Conservation (phyloP, 1,140 invertebrate species). For the Zaprionus capensis region DNA sequence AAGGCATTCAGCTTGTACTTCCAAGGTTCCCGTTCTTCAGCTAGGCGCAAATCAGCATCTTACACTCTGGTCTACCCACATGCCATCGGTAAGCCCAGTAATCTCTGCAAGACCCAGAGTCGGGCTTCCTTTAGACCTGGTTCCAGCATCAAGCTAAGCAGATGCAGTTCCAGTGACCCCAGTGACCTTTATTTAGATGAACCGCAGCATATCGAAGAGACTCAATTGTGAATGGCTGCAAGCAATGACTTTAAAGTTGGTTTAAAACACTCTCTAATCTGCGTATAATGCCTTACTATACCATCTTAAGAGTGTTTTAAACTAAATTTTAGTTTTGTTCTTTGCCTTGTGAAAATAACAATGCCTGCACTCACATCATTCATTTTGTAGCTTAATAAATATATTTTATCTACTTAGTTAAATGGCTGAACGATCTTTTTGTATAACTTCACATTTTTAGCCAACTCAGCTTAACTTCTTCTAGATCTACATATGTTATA, state of each 20-base stretch:
- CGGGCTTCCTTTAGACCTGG: background rate
- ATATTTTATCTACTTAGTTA: too few species aligned
- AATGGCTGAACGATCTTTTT: too few species aligned
- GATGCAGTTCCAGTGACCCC: background rate
- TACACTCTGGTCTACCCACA: background rate
- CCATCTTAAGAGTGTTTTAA: conserved; percentile 17
- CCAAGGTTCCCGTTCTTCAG: background rate
- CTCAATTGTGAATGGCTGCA: background rate
- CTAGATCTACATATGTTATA: too few species aligned
- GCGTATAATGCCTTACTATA: background rate
- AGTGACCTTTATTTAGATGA: background rate
- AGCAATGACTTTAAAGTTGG: conserved; percentile 5
- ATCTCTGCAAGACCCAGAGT: background rate
- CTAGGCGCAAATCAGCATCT: background rate
- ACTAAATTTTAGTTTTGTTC: background rate
- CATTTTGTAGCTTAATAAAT: too few species aligned
- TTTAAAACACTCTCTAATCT: conserved; percentile 14
- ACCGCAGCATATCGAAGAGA: background rate
- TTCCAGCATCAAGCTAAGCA: background rate
- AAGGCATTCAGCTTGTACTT: background rate
- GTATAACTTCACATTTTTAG: too few species aligned
- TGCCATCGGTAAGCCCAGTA: conserved; percentile 5
- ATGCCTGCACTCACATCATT: too few species aligned
- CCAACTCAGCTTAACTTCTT: too few species aligned
- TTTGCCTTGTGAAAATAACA: background rate